A percentile compares a stretch with the other conserved stretches of the same genome.
These are phyloP conservation scores for Sander lucioperca DNA, from an alignment of 2,113 vertebrate genomes.

Conservation along the genomic window DNA sequence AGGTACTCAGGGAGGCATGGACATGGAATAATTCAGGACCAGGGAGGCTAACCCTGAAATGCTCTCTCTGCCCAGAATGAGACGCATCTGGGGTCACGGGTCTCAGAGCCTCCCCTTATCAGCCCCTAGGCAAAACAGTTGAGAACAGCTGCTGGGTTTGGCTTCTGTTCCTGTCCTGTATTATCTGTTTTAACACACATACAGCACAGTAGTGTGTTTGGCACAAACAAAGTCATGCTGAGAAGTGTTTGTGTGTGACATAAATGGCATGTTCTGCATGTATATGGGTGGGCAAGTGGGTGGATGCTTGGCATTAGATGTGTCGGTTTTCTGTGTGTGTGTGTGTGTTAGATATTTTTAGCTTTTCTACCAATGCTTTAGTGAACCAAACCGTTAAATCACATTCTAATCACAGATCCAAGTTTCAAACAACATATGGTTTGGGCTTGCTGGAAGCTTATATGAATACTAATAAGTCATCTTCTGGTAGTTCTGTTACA, in stretches of 20 bases:
- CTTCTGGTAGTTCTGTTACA: conserved; percentile 24
- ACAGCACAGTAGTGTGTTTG: conserved; percentile 17
- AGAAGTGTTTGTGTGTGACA: conserved; percentile 37
- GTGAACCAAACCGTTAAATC: conserved; percentile 48
- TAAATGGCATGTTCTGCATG: conserved; percentile 52
- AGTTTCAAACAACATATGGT: conserved; percentile 49
- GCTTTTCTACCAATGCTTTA: conserved; percentile 2
- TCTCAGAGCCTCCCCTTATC: conserved; percentile 57
- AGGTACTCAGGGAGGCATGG: conserved; percentile 66
- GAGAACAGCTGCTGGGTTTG: conserved; percentile 50
- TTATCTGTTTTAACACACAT: conserved; percentile 52
- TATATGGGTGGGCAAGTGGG: conserved; percentile 61
- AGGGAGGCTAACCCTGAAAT: conserved; percentile 52
- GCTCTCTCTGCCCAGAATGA: conserved; percentile 56
- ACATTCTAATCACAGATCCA: conserved; percentile 31
- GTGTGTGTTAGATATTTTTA: conserved; percentile 41
- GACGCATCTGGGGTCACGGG: conserved; percentile 63
- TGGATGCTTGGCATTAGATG: conserved; percentile 48
- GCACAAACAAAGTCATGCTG: conserved; percentile 30
- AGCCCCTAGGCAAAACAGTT: conserved; percentile 47
- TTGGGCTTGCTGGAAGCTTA: conserved; percentile 13
- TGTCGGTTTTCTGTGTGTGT: conserved; percentile 19
- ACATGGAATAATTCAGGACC: conserved; percentile 79
- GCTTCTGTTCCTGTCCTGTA: conserved; percentile 27
- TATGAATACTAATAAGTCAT: conserved; percentile 38